Conservation (phyloP, 2,888 invertebrate species). For the Amaurobius ferox region DNA sequence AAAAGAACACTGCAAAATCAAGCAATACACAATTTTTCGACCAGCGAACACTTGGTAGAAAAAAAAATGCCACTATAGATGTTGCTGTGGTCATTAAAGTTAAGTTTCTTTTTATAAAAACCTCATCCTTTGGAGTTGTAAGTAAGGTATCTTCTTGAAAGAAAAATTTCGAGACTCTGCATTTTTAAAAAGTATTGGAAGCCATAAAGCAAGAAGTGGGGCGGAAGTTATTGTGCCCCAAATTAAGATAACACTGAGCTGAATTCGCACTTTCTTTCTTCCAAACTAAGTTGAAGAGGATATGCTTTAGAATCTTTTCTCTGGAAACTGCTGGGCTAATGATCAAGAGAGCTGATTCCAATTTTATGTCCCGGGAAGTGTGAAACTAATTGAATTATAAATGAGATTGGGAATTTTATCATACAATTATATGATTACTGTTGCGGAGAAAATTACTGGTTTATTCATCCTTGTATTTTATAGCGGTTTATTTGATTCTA, state of each 20-base stretch:
- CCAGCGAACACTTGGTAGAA: background rate
- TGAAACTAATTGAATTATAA: slow-evolving; percentile 2
- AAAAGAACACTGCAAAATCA: background rate
- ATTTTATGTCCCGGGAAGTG: background rate
- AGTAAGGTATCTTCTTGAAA: background rate
- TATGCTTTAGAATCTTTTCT: background rate
- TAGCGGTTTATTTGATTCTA: no score
- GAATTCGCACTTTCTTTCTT: background rate
- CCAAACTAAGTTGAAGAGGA: background rate
- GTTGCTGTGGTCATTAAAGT: slow-evolving; percentile 25
- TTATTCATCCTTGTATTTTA: no score
- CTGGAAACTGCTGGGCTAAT: background rate
- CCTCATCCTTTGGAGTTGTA: slow-evolving; percentile 25
- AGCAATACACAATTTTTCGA: slow-evolving; percentile 10
- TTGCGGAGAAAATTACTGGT: no score
- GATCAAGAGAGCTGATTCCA: background rate
- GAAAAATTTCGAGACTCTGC: background rate
- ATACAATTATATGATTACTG: background rate
- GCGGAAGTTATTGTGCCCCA: background rate
- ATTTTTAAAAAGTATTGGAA: slow-evolving; percentile 21
- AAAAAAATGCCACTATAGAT: slow-evolving; percentile 9
- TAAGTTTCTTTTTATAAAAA: no score
- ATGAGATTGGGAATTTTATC: background rate
- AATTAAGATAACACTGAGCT: slow-evolving; percentile 3
- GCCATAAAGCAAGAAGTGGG: slow-evolving; percentile 3